Evolutionary conservation across 64 coral and sea anemone species (phyloP), one percentile per base, ranked within the genome.

Genomic region (Dendrophyllia cribrosa): DNA sequence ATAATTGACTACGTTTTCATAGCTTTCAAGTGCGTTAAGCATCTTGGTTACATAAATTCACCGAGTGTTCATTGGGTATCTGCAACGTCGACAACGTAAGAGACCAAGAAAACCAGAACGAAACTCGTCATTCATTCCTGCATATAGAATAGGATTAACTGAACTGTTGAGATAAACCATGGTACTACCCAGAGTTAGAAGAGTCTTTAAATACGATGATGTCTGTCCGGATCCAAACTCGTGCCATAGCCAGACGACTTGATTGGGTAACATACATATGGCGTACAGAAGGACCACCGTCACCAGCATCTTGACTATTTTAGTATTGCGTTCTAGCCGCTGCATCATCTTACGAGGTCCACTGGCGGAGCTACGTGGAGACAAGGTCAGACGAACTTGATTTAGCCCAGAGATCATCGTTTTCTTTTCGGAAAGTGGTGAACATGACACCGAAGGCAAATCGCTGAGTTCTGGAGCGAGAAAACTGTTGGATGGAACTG

Each of bases 41-140:
- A 34, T 34, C 34, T 34, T 34, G 34, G 34, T 34, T 34, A 34
- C 0, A 34, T 34, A 34, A 34, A 34, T 34, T 34, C 34, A 34
- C 34, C 34, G 34, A 34, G 34, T 34, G 34, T 34, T 34, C 34
- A 34, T 34, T 34, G 34, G 34, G 34, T 2, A 34, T 56, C 53
- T 56, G 7, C 7, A 7, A 43, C 73, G 15, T 1, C 79, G 65
- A 51, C 92, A 97, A 13, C 88, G 65, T 4, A 97, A 77, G 59
- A 97, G 75, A 13, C 59, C 25, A 9, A 58, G 87, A 23, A 97
- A 97, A 19, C 95, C 95, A 70, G 86, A 79, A n/a, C 87, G 91
- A 67, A 97, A 97, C n/a, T 97, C 95, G 4, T 91, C 92, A 79
- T 97, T 97, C 95, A 97, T 93, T 34, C 95, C 95, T 10, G 95